Percentiles rank a stretch among this genome's conserved stretches.
Evolutionary conservation across 2,888 invertebrate genomes (phyloP).

Genomic region (Bugula neritina): DNA sequence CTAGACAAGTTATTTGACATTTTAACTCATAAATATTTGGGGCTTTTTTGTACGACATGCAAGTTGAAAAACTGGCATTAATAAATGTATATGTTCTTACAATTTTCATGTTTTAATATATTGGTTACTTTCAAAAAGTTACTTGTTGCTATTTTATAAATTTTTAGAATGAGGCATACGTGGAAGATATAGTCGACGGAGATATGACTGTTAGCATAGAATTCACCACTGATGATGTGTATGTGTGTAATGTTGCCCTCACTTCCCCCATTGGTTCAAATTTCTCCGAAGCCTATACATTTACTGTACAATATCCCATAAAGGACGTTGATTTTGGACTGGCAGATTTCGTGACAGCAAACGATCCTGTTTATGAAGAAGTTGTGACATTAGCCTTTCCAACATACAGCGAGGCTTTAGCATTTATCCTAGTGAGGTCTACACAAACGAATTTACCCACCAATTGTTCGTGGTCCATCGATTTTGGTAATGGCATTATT

Average conservation of each 20-base stretch:
- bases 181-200: background rate
- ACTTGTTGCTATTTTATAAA: no score
- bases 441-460: background rate
- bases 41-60: no score
- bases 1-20: no score
- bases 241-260: background rate
- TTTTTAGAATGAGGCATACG: background rate
- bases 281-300: background rate
- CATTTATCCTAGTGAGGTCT: background rate
- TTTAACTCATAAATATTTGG: no score
- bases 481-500: background rate
- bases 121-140: no score
- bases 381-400: background rate
- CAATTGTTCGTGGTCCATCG: slow-evolving; percentile 1
- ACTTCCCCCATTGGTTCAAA: background rate
- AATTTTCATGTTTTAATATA: no score
- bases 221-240: background rate
- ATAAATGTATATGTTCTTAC: no score
- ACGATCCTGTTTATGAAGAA: background rate
- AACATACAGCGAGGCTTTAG: background rate
- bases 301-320: slow-evolving; percentile 1
- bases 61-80: no score
- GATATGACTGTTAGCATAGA: background rate
- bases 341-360: background rate
- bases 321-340: background rate